Evolutionary conservation across 2,113 vertebrate genomes (phyloP), one percentile per base, ranked within the genome.

Genomic region (Halichoeres trimaculatus): DNA sequence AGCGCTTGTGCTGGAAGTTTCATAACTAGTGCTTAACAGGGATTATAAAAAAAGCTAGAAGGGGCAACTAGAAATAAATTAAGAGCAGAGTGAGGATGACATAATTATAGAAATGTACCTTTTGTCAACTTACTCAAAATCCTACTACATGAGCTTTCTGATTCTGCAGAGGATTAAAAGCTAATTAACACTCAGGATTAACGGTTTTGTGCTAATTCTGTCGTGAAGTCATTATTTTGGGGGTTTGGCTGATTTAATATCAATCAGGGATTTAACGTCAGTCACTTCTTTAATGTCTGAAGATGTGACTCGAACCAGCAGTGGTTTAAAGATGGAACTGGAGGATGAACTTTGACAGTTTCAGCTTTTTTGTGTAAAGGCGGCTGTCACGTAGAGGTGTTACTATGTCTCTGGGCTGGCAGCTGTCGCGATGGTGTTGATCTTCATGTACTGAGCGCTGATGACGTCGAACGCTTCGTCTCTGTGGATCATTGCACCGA

Each of bases 391-490:
- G 40, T 22, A 6, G 23, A 45, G 65, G 53, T 11, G 14, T 45
- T 74, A 80, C 91, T 96, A 97, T 69, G 94, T 93, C 78, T 97
- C 96, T 4, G 74, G 90, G 89, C 65, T 93, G 60, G 92, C 79
- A 3, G 94, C 90, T 51, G 94, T 83, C 5, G 78, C 58, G 52
- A 23, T 26, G 63, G 74, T 50, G 0, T 91, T 85, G 69, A 95
- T 95, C 88, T 96, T 97, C 73, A 81, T 38, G 41, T 97, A 96
- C 80, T 98, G 98, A 78, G 22, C 91, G 88, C 93, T 92, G 84
- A 99, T 99, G 70, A 96, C 93, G 72, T 99, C 96, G 54, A 97
- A 99, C 61, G 97, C 98, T 91, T 99, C 98, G n/a, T 99, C 98
- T 78, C 97, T 90, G 88, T 99, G 97, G 77, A 96, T 95, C 98